Percentiles rank a stretch among this genome's conserved stretches.
Conservation (phyloP, 2,888 invertebrate species). For the Apomyelois bistriatella region DNA sequence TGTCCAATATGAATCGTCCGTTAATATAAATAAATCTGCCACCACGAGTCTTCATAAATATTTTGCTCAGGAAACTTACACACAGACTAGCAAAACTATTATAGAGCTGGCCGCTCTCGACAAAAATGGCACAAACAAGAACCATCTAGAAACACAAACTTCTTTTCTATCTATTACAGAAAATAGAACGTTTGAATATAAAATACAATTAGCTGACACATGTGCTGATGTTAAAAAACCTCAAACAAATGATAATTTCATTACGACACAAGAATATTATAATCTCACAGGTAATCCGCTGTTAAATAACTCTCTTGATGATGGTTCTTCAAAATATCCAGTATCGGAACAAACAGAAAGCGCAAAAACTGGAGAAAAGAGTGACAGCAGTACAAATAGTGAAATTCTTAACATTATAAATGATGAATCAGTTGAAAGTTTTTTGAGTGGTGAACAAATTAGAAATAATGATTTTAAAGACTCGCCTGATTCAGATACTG, state of each 20-base stretch:
- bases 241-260: not conserved
- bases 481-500: constrained; percentile 34
- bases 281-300: constrained; percentile 17
- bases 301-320: constrained; percentile 31
- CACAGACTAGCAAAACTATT: constrained; percentile 81
- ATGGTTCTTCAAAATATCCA: constrained; percentile 46
- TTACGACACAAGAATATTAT: constrained; percentile 7
- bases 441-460: constrained; percentile 28
- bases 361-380: constrained; percentile 29
- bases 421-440: constrained; percentile 36
- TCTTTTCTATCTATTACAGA: constrained; percentile 58
- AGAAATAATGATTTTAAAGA: constrained; percentile 28
- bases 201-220: constrained; percentile 37
- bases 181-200: constrained; percentile 51
- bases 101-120: constrained; percentile 67
- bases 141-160: constrained; percentile 63
- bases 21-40: constrained; percentile 26
- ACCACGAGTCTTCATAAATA: constrained; percentile 34
- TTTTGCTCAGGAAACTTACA: constrained; percentile 60
- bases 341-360: constrained; percentile 36
- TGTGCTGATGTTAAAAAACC: constrained; percentile 16
- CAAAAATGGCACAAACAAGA: constrained; percentile 26
- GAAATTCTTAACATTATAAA: constrained; percentile 33
- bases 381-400: constrained; percentile 31
- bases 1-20: constrained; percentile 23